These are phyloP conservation scores for Ciconia nigra DNA, from an alignment of 2,797 vertebrate genomes.

Conservation along the genomic window DNA sequence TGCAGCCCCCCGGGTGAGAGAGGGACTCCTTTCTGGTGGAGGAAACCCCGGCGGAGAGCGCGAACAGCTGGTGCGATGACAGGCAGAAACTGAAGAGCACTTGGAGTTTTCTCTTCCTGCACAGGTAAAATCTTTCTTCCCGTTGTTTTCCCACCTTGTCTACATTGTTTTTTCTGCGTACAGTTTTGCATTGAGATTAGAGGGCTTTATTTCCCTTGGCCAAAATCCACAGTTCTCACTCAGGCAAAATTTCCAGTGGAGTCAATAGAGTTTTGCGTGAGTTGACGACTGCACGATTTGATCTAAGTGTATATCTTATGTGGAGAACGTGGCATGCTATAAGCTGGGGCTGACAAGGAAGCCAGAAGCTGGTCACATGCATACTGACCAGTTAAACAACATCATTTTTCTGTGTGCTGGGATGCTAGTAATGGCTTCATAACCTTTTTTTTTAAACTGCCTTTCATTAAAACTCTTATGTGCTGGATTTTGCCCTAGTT, in stretches of 20 bases:
- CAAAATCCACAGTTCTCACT: not conserved
- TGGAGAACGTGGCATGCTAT: not conserved
- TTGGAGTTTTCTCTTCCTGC: not conserved
- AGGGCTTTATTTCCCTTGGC: not conserved
- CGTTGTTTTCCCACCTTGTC: fast-evolving
- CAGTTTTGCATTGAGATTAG: not conserved
- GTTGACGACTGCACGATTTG: not conserved
- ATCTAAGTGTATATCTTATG: not conserved
- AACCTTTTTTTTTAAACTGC: not conserved
- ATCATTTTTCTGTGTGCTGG: not conserved
- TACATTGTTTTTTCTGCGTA: not conserved
- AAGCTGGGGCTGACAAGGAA: not conserved
- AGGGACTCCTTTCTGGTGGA: not conserved
- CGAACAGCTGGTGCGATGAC: slow-evolving; percentile 34
- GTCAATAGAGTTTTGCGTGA: not conserved
- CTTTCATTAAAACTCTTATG: not conserved
- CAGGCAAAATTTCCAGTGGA: not conserved
- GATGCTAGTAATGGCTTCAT: not conserved
- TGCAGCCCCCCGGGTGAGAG: fast-evolving
- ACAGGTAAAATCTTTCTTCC: slow-evolving; percentile 50
- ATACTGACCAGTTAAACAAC: not conserved
- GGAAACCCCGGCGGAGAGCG: not conserved
- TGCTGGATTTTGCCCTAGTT: not conserved
- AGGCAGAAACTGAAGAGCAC: slow-evolving; percentile 48
- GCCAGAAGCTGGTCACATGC: not conserved